Evolutionary conservation across 2,113 vertebrate species (phyloP), one percentile per base, ranked within the genome.

Genomic region (Capreolus pygargus): DNA sequence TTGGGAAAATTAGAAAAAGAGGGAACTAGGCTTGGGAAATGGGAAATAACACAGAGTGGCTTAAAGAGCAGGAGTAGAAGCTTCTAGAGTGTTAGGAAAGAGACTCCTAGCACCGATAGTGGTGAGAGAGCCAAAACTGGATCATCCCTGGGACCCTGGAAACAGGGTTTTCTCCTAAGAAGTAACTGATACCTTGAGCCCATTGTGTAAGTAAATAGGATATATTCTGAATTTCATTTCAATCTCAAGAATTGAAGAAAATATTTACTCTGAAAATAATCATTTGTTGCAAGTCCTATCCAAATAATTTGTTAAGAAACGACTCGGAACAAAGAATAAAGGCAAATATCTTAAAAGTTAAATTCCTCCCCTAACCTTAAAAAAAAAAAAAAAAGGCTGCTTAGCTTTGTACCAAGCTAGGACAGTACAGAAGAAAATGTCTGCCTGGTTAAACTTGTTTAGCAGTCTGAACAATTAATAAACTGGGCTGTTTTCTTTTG

Each of bases 401-500:
- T 88, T 83, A 52, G 57, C 19, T 79, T 86, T 52, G 15, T 86
- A 67, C 47, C 14, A 88, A 28, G 9, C 64, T 76, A 33, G 89
- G 33, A 50, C 33, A 45, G 6, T 27, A 36, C 5, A 43, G 55
- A 61, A 76, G n/a, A 94, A 95, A 91, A 91, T 54, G 8, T 64
- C 23, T 87, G 45, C 7, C 58, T 70, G 19, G n/a, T 70, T 70
- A 23, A 70, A 39, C 14, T 50, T 30, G 25, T 79, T 82, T 52
- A 89, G 25, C 23, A 14, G 61, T 45, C 30, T n/a, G 60, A 94
- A 52, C 89, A 94, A 36, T 78, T 93, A 84, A 81, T 94, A 90
- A 93, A 95, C 17, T 57, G 78, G 47, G 76, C 54, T 97, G 0
- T 98, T 98, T 93, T 98, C 67, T 98, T 97, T 98, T 96, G 95